A percentile compares a stretch with the other conserved stretches of the same genome.
These are phyloP conservation scores for Rhagonycha fulva DNA, from an alignment of 2,888 invertebrate genomes.

Conservation along the genomic window DNA sequence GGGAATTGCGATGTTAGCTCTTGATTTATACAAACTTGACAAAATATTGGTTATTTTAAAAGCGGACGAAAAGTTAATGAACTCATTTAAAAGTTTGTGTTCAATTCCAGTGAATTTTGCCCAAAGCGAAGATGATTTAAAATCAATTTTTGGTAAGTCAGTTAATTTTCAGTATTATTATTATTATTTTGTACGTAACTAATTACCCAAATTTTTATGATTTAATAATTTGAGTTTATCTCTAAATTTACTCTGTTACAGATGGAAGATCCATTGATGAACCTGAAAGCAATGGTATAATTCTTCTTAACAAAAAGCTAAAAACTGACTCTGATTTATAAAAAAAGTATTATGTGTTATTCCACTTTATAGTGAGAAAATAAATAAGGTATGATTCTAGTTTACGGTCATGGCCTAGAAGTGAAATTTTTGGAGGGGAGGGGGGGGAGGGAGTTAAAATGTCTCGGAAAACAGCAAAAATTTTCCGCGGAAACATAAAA, in stretches of 20 bases:
- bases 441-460: no score
- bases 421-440: no score
- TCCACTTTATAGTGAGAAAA: neutral
- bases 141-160: neutral
- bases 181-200: no score
- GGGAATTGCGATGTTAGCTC: conserved; percentile 43
- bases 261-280: neutral
- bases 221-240: no score
- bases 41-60: conserved; percentile 40
- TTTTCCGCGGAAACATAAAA: no score
- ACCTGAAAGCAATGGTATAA: neutral
- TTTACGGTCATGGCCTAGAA: no score
- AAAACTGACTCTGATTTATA: neutral
- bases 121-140: neutral
- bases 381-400: no score
- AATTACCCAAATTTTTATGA: no score
- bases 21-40: conserved; percentile 40
- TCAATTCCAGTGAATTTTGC: neutral
- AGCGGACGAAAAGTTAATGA: neutral
- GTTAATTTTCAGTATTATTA: no score
- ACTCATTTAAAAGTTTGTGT: neutral
- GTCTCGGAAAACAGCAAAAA: no score
- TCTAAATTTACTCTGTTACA: neutral
- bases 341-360: neutral
- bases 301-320: neutral